phyloP scores from a whole-genome alignment of 1,140 invertebrate species.

The Heliconius himera region DNA sequence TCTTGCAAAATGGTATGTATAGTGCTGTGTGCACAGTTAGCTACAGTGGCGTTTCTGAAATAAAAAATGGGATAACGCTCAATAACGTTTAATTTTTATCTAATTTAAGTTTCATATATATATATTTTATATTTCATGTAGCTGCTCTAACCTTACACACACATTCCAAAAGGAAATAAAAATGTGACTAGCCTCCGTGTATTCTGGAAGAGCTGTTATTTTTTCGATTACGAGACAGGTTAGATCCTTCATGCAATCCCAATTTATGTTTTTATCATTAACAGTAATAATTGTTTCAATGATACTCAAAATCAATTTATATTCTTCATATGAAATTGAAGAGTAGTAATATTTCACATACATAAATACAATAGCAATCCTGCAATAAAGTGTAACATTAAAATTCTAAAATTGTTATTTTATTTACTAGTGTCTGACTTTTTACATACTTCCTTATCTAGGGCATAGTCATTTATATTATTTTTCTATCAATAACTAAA shows the following conservation, averaged over 20 bases:
- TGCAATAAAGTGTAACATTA: constrained; percentile 38
- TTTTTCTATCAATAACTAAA: no score
- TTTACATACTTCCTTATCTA: no score
- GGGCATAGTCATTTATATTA: no score
- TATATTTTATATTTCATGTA: no score
- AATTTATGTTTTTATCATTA: constrained; percentile 47
- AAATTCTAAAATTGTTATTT: not conserved
- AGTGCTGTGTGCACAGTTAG: constrained; percentile 50
- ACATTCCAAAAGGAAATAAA: constrained; percentile 66
- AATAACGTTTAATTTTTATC: no score
- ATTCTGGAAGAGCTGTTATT: constrained; percentile 28
- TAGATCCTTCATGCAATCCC: constrained; percentile 52
- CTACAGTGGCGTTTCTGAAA: constrained; percentile 64
- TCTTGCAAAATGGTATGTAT: constrained; percentile 58
- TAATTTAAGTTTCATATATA: no score
- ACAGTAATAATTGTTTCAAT: constrained; percentile 47
- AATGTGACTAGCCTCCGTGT: constrained; percentile 38
- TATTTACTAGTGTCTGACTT: not conserved
- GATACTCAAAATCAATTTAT: constrained; percentile 46
- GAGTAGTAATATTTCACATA: constrained; percentile 61
- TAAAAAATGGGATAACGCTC: not conserved
- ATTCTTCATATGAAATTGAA: constrained; percentile 48
- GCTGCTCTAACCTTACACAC: constrained; percentile 62
- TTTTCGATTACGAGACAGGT: constrained; percentile 48
- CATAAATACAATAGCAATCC: constrained; percentile 59